A percentile compares a stretch with the other conserved stretches of the same genome.
phyloP scores from a whole-genome alignment of 2,797 vertebrate species.

The Chrysocyon brachyurus region DNA sequence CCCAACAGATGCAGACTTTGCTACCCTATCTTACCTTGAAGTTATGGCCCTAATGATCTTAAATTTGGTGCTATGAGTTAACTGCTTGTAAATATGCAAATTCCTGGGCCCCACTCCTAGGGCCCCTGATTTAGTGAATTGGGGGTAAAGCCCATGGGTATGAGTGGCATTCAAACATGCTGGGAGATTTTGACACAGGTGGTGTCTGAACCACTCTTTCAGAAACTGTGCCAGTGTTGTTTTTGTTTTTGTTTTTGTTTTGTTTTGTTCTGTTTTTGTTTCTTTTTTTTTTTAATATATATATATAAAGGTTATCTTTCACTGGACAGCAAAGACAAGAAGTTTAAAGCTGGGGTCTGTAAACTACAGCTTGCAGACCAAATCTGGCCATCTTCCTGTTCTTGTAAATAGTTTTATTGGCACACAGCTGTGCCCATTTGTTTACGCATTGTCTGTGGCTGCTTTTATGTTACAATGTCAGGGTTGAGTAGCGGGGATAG shows the following conservation, averaged over 20 bases:
- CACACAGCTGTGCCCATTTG: background rate
- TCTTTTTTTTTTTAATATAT: too few species aligned
- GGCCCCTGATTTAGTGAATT: background rate
- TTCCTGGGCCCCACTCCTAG: background rate
- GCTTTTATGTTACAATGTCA: background rate
- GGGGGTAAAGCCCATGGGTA: background rate
- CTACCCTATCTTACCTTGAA: background rate
- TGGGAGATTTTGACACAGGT: background rate
- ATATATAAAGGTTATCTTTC: constrained; percentile 54
- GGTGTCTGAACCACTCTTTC: background rate
- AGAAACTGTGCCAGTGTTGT: background rate
- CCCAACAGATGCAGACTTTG: background rate
- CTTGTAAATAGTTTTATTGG: constrained; percentile 67
- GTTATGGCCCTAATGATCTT: background rate
- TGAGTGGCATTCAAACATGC: background rate
- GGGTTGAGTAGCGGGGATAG: background rate
- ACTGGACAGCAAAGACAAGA: constrained; percentile 1
- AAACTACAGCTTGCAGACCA: background rate
- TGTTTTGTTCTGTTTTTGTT: background rate
- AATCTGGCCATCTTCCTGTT: background rate
- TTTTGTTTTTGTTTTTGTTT: constrained; percentile 10
- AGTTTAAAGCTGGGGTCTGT: constrained; percentile 9
- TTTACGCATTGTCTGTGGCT: background rate
- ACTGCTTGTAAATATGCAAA: background rate
- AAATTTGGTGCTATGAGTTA: background rate